Conservation (phyloP, 2,113 vertebrate genomes). For the Eulemur macaco region DNA sequence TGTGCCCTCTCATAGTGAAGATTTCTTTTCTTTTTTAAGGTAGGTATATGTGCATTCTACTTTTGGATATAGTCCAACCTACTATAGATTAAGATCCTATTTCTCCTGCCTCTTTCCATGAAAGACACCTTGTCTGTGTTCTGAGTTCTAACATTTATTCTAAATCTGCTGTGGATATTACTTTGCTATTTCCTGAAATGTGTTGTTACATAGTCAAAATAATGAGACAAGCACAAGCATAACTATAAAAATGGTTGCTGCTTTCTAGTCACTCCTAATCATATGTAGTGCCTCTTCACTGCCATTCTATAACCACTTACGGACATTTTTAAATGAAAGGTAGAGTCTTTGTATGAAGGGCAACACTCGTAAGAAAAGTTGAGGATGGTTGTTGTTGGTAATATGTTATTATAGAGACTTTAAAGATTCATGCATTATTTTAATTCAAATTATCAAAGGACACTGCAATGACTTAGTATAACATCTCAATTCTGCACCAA, state of each 20-base stretch:
- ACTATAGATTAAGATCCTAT: background rate
- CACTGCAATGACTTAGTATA: background rate
- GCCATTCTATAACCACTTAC: background rate
- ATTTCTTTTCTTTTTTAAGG: background rate
- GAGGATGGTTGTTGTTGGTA: background rate
- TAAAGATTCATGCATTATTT: background rate
- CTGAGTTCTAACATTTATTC: background rate
- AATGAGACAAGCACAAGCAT: background rate
- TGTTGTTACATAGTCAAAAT: background rate
- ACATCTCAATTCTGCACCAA: rapidly evolving
- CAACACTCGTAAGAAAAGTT: background rate
- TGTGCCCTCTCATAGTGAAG: no score
- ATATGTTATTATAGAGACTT: background rate
- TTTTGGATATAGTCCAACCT: background rate
- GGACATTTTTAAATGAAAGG: background rate
- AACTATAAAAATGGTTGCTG: background rate
- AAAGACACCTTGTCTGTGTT: background rate
- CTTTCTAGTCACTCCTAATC: background rate
- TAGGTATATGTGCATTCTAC: background rate
- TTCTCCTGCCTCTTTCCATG: background rate
- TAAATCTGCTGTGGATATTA: background rate
- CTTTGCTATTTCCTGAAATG: background rate
- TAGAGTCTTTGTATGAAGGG: background rate
- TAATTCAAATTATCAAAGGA: background rate
- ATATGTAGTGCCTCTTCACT: rapidly evolving